Evolutionary conservation across 2,797 vertebrate species (phyloP).

Genomic region (Catostomus latipinnis): DNA sequence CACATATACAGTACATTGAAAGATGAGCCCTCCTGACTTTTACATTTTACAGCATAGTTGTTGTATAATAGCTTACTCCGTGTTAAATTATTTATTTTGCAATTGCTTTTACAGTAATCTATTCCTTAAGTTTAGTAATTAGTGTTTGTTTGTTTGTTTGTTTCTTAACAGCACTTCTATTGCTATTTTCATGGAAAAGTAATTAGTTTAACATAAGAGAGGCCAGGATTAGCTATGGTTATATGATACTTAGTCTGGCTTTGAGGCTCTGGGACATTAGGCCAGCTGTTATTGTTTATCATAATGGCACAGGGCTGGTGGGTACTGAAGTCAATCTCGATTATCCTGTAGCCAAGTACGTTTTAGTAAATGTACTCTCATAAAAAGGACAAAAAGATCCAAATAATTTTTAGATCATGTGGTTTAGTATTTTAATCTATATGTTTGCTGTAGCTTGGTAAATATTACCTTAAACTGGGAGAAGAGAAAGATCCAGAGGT

Average conservation of each 20-base stretch:
- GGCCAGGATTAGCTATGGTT: slow-evolving; percentile 72
- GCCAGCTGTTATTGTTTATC: slow-evolving; percentile 7
- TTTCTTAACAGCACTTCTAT: too few relatives aligned
- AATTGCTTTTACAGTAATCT: not conserved
- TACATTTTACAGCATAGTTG: slow-evolving; percentile 4
- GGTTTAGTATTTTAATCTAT: not conserved
- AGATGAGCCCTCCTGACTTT: slow-evolving; percentile 36
- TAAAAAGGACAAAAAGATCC: too few relatives aligned
- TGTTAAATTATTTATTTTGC: slow-evolving; percentile 5
- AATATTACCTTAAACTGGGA: slow-evolving; percentile 87
- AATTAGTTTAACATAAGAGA: not conserved
- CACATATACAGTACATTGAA: slow-evolving; percentile 15
- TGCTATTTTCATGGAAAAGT: too few relatives aligned
- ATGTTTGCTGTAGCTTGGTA: slow-evolving; percentile 82
- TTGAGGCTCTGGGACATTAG: slow-evolving; percentile 11
- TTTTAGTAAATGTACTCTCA: too few relatives aligned
- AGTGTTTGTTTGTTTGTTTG: not conserved
- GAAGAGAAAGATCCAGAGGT: slow-evolving; percentile 81
- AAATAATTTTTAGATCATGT: too few relatives aligned
- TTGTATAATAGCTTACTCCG: not conserved
- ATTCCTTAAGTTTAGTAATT: slow-evolving; percentile 45
- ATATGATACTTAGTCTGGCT: slow-evolving; percentile 23
- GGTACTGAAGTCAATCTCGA: slow-evolving; percentile 24
- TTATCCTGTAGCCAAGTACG: too few relatives aligned
- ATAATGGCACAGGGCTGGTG: slow-evolving; percentile 11